Percentiles rank a stretch among this genome's conserved stretches.
Conservation (phyloP, 2,113 vertebrate species). For the Oryctolagus cuniculus region mOryCun1.1 NC_091441.1:54562001-54562500, state of each 20-base stretch:
- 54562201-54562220: slow-evolving; percentile 67
- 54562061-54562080: slow-evolving; percentile 64
- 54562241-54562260: neutral
- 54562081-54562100: slow-evolving; percentile 62
- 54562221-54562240: slow-evolving; percentile 38
- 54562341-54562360: slow-evolving; percentile 28
- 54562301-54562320: slow-evolving; percentile 24
- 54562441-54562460: neutral
- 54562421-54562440: neutral
- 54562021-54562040: neutral
- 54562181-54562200: slow-evolving; percentile 73
- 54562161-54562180: slow-evolving; percentile 76
- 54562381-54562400: neutral
- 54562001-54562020: slow-evolving; percentile 59
- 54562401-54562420: neutral
- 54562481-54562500: neutral
- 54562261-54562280: slow-evolving; percentile 57
- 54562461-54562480: neutral
- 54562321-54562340: slow-evolving; percentile 19
- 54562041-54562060: slow-evolving; percentile 60
- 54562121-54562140: slow-evolving; percentile 38
- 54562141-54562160: slow-evolving; percentile 9
- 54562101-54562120: slow-evolving; percentile 68
- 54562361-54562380: slow-evolving; percentile 53
- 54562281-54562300: slow-evolving; percentile 68